Conservation (phyloP, 2,113 vertebrate species). For the Gobius niger region DNA sequence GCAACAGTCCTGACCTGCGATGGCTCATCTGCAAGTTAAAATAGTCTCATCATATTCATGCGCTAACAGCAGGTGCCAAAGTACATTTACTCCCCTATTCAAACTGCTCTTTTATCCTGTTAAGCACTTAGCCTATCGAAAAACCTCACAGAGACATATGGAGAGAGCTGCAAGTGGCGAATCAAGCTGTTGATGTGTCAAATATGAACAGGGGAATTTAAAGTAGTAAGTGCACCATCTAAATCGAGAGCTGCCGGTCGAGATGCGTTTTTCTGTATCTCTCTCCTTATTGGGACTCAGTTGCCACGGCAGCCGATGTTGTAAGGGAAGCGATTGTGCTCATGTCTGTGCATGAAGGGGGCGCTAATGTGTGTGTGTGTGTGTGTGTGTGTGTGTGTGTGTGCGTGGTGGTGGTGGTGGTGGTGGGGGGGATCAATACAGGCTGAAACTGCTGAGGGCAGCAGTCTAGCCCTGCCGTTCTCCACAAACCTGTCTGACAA, state of each 20-base stretch:
- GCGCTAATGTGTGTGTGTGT: conserved; percentile 59
- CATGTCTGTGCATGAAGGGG: conserved; percentile 71
- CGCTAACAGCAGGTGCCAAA: conserved; percentile 73
- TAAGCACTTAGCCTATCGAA: conserved; percentile 71
- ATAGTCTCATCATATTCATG: conserved; percentile 75
- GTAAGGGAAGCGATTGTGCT: conserved; percentile 74
- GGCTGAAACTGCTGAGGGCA: conserved; percentile 73
- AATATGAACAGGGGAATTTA: conserved; percentile 50
- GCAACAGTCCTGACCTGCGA: conserved; percentile 61
- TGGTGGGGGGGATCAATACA: conserved; percentile 76
- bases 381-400: too few relatives aligned
- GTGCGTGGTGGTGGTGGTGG: too few relatives aligned
- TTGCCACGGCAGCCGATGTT: conserved; percentile 73
- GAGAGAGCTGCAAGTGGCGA: conserved; percentile 61
- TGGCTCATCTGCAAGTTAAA: conserved; percentile 80
- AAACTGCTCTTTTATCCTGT: conserved; percentile 73
- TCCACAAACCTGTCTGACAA: conserved; percentile 69
- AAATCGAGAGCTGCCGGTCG: conserved; percentile 48
- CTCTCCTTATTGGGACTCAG: conserved; percentile 65
- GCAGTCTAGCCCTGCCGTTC: conserved; percentile 67
- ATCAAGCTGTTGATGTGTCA: conserved; percentile 56
- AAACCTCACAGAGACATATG: conserved; percentile 69
- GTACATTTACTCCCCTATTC: conserved; percentile 50
- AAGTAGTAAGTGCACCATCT: conserved; percentile 32
- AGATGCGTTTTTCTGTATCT: conserved; percentile 55